These are phyloP conservation scores for Hydrotaea cyrtoneurina DNA, from an alignment of 2,888 invertebrate genomes.

Conservation along the genomic window DNA sequence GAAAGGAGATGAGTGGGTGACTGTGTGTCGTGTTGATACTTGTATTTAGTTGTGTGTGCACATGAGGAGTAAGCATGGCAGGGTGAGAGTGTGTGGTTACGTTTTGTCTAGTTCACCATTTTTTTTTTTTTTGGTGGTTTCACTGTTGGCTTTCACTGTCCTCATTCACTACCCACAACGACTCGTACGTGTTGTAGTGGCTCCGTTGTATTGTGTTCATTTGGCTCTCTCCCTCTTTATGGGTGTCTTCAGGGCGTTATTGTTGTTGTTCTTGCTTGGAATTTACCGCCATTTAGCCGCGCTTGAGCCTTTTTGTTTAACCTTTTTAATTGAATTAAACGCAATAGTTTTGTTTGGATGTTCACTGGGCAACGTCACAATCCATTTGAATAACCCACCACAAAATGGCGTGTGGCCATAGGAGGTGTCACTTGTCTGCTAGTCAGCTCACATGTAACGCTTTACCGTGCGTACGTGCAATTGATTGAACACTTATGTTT, in stretches of 20 bases:
- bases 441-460: background rate
- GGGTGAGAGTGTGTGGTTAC: background rate
- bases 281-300: slow-evolving; percentile 35
- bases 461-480: background rate
- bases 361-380: slow-evolving; percentile 10
- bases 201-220: background rate
- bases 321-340: slow-evolving; percentile 39
- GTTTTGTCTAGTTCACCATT: slow-evolving; percentile 18
- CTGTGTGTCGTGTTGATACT: background rate
- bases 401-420: background rate
- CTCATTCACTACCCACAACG: background rate
- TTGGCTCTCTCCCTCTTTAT: background rate
- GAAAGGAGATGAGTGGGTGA: background rate
- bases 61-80: too few relatives aligned
- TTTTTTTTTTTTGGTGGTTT: slow-evolving; percentile 14
- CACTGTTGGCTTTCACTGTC: background rate
- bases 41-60: background rate
- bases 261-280: background rate
- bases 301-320: slow-evolving; percentile 39
- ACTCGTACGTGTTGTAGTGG: background rate
- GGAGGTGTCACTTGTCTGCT: background rate
- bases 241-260: background rate
- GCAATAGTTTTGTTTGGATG: slow-evolving; percentile 7
- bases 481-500: too few relatives aligned
- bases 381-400: slow-evolving; percentile 3